phyloP scores from a whole-genome alignment of 1,140 invertebrate genomes.

The Calosoma granatense region DNA sequence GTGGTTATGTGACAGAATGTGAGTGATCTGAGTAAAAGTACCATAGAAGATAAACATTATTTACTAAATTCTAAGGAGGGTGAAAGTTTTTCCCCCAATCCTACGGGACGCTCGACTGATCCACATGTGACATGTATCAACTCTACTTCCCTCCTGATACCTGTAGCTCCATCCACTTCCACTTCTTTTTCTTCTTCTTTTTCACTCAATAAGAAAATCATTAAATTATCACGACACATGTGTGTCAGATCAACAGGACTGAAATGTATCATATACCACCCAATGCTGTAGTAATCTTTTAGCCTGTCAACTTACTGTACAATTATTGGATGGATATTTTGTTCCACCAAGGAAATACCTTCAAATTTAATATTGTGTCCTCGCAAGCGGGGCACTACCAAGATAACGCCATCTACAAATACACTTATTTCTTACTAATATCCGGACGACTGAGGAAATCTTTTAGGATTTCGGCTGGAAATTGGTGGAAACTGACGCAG shows the following conservation, averaged over 20 bases:
- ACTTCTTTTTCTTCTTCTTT: not conserved
- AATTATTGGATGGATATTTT: no score
- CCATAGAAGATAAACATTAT: not conserved
- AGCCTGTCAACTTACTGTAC: no score
- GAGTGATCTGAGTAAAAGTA: not conserved
- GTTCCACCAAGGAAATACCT: no score
- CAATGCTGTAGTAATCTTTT: not conserved
- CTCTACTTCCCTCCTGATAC: not conserved
- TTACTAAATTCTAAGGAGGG: not conserved
- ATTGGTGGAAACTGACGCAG: no score
- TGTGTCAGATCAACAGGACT: not conserved
- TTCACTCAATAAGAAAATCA: constrained; percentile 5
- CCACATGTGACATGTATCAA: not conserved
- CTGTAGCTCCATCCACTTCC: not conserved
- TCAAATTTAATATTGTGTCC: no score
- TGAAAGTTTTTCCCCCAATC: not conserved
- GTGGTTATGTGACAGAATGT: not conserved
- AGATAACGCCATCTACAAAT: no score
- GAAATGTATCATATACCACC: no score
- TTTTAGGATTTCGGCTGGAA: no score
- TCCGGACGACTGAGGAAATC: no score
- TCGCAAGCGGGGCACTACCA: no score
- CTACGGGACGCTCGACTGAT: not conserved
- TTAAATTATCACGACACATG: not conserved
- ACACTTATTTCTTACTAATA: no score